These are phyloP conservation scores for Silurus glanis DNA, from an alignment of 2,113 vertebrate genomes.

Conservation along the genomic window DNA sequence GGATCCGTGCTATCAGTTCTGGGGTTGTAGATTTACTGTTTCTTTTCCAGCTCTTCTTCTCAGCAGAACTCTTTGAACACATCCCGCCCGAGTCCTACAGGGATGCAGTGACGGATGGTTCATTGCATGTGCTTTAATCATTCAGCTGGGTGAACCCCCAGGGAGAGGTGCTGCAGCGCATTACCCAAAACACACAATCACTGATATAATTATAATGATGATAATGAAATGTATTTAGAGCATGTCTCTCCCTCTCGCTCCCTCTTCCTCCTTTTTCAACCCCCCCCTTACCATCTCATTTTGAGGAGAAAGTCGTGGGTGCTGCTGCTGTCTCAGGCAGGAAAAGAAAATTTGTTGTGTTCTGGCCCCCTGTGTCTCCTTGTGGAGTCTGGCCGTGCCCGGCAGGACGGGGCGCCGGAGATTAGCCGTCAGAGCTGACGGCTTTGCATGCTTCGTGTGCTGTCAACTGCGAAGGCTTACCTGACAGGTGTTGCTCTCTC, in stretches of 20 bases:
- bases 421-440: slow-evolving; percentile 69
- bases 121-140: slow-evolving; percentile 77
- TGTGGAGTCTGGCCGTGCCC: slow-evolving; percentile 60
- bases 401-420: slow-evolving; percentile 64
- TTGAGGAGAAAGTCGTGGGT: slow-evolving; percentile 60
- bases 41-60: slow-evolving; percentile 25
- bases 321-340: slow-evolving; percentile 52
- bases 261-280: background rate
- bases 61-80: slow-evolving; percentile 65
- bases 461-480: slow-evolving; percentile 70
- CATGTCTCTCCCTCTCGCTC: slow-evolving; percentile 48
- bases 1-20: background rate
- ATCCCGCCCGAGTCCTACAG: slow-evolving; percentile 62
- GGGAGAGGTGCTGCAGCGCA: slow-evolving; percentile 69
- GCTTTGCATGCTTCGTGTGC: slow-evolving; percentile 65
- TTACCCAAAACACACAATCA: slow-evolving; percentile 75
- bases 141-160: slow-evolving; percentile 70
- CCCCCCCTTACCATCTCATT: background rate
- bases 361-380: slow-evolving; percentile 54
- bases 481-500: slow-evolving; percentile 77
- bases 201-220: slow-evolving; percentile 75
- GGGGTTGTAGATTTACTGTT: slow-evolving; percentile 24
- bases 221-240: slow-evolving; percentile 81
- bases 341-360: slow-evolving; percentile 42
- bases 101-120: slow-evolving; percentile 74